A percentile compares a stretch with the other conserved stretches of the same genome.
phyloP scores from a whole-genome alignment of 2,797 vertebrate species.

The Emys orbicularis region DNA sequence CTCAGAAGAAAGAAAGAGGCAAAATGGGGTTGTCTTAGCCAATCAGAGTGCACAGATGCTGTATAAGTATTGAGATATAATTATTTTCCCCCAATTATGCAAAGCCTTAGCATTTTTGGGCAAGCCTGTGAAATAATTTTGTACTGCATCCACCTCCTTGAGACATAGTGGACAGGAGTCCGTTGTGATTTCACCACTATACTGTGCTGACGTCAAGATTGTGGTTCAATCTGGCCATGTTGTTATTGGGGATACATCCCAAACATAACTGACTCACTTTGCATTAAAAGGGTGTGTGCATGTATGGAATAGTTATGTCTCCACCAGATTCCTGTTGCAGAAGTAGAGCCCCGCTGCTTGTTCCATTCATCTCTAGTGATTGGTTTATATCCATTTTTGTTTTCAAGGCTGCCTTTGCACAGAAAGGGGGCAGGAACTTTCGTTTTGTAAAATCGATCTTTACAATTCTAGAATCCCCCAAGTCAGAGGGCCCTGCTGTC shows the following conservation, averaged over 20 bases:
- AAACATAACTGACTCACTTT: not conserved
- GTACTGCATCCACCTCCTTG: not conserved
- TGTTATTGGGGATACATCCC: not conserved
- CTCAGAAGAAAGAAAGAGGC: not conserved
- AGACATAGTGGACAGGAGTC: not conserved
- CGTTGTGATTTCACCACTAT: not conserved
- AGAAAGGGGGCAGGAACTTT: not conserved
- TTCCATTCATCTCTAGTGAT: not conserved
- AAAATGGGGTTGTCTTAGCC: not conserved
- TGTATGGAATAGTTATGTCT: not conserved
- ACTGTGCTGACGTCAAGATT: not conserved
- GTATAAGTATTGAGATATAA: not conserved
- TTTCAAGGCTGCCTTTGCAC: not conserved
- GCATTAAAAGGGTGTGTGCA: not conserved
- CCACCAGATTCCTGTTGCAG: not conserved
- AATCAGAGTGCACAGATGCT: not conserved
- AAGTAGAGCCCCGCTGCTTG: accelerated
- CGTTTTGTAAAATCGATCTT: not conserved
- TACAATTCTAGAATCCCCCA: not conserved
- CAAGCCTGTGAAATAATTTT: not conserved
- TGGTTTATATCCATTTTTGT: not conserved
- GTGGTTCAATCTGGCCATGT: not conserved
- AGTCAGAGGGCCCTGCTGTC: no score
- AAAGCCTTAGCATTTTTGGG: not conserved
- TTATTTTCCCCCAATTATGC: not conserved